Evolutionary conservation across 2,888 invertebrate species (phyloP).

Genomic region (Amblyteles armatorius): DNA sequence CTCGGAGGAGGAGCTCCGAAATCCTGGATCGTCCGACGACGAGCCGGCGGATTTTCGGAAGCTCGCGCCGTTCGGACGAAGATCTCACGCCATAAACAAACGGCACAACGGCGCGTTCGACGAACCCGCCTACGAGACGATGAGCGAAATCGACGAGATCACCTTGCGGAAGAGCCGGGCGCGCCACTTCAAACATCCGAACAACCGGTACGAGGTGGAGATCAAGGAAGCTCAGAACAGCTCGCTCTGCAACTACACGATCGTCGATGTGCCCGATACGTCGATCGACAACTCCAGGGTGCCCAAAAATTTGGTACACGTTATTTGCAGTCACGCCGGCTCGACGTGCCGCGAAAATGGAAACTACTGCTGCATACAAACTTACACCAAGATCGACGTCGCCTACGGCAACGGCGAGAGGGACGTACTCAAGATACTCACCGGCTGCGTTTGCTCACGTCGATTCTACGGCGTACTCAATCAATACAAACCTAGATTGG

Average conservation of each 20-base stretch:
- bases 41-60: not conserved
- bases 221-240: conserved; percentile 72
- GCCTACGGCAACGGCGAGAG: conserved; percentile 34
- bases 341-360: conserved; percentile 68
- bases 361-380: conserved; percentile 75
- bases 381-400: conserved; percentile 71
- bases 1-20: not conserved
- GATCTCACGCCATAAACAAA: conserved; percentile 45
- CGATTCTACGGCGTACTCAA: conserved; percentile 28
- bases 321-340: conserved; percentile 73
- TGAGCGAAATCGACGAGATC: conserved; percentile 34
- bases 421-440: conserved; percentile 68
- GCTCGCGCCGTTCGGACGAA: not conserved
- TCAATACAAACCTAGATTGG: not conserved
- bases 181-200: conserved; percentile 22
- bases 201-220: conserved; percentile 66
- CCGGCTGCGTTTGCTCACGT: conserved; percentile 75
- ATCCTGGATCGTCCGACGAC: not conserved
- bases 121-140: conserved; percentile 1
- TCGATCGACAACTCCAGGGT: conserved; percentile 64
- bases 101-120: conserved; percentile 41
- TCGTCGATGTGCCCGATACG: conserved; percentile 67
- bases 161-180: not conserved
- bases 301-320: conserved; percentile 71
- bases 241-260: conserved; percentile 75